These are phyloP conservation scores for Cynocephalus volans DNA, from an alignment of 2,113 vertebrate species.

Conservation along the genomic window DNA sequence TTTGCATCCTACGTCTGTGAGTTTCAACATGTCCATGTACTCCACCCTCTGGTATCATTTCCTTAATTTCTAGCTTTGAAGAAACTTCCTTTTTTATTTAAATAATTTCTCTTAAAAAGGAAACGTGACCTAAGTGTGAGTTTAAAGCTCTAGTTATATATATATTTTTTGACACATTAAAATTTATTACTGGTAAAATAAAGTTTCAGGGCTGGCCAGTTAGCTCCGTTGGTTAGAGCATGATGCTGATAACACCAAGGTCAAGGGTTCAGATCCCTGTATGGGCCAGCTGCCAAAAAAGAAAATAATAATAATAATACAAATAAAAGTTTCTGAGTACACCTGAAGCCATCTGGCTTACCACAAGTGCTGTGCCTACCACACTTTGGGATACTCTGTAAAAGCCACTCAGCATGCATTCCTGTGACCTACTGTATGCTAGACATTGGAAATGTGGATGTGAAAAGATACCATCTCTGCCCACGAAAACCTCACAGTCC, in stretches of 20 bases:
- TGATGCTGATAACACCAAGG: no score
- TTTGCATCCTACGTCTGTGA: background rate
- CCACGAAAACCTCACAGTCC: accelerated
- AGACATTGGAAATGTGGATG: accelerated
- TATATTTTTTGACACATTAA: background rate
- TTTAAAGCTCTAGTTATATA: background rate
- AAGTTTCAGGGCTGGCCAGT: no score
- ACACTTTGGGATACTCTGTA: no score
- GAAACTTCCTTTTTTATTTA: background rate
- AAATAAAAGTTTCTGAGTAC: background rate
- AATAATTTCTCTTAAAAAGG: background rate
- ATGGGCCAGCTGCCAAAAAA: no score
- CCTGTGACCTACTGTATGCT: background rate
- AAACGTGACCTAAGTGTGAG: background rate
- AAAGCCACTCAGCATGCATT: accelerated
- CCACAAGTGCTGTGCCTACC: accelerated
- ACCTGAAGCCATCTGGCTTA: background rate
- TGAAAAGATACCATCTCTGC: background rate
- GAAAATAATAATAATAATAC: background rate
- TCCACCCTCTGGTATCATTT: accelerated
- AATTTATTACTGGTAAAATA: background rate
- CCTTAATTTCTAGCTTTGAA: background rate
- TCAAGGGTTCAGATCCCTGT: no score
- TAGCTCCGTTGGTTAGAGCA: no score
- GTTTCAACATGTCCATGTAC: background rate